phyloP scores from a whole-genome alignment of 2,888 invertebrate genomes.

The Apotomis capreana region DNA sequence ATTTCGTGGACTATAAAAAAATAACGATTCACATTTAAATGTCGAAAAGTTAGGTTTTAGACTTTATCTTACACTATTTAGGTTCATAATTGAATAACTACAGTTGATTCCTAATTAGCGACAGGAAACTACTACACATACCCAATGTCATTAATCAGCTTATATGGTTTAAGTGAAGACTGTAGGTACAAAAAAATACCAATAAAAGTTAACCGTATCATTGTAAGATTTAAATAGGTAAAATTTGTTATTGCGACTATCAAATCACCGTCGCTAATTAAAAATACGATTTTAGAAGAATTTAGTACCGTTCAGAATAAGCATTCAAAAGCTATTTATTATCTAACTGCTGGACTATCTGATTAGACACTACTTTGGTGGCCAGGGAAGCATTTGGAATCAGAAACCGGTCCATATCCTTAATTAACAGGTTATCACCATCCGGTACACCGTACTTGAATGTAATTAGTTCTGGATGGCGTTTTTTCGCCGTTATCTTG shows the following conservation, averaged over 20 bases:
- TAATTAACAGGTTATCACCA: slow-evolving; percentile 90
- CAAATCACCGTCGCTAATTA: too few relatives aligned
- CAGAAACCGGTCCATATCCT: slow-evolving; percentile 95
- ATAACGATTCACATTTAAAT: slow-evolving; percentile 6
- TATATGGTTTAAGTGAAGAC: too few relatives aligned
- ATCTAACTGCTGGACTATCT: slow-evolving; percentile 85
- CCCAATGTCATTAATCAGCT: too few relatives aligned
- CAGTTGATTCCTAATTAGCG: too few relatives aligned
- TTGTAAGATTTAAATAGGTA: too few relatives aligned
- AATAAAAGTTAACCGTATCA: too few relatives aligned
- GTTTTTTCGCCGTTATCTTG: slow-evolving; percentile 98
- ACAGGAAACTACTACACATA: too few relatives aligned
- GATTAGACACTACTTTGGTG: slow-evolving; percentile 94
- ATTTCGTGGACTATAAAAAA: slow-evolving; percentile 5
- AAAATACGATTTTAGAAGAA: background rate
- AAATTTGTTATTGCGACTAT: too few relatives aligned
- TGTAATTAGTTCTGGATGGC: slow-evolving; percentile 97
- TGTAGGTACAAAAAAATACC: too few relatives aligned
- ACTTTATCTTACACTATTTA: background rate
- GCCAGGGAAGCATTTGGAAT: slow-evolving; percentile 96
- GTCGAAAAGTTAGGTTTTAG: slow-evolving; percentile 2
- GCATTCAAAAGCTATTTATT: slow-evolving; percentile 45
- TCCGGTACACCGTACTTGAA: slow-evolving; percentile 96
- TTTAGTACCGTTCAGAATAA: slow-evolving; percentile 10
- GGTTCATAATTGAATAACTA: slow-evolving; percentile 18